Evolutionary conservation across 1,140 invertebrate genomes (phyloP).

Genomic region (Anadara kagoshimensis): DNA sequence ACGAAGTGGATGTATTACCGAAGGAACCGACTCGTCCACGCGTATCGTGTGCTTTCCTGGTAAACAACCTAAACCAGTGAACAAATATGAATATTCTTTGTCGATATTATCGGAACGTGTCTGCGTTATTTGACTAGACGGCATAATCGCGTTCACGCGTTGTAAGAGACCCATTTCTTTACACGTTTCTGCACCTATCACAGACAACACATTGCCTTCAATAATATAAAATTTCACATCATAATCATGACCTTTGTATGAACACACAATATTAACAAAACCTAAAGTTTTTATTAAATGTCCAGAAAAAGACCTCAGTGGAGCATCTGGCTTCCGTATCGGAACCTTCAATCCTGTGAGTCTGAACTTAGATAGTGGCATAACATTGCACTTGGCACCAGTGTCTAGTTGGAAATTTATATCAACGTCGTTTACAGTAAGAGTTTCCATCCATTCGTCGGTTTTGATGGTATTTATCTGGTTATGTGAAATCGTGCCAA

Average conservation of each 20-base stretch:
- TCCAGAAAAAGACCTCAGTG: background rate
- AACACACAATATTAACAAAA: background rate
- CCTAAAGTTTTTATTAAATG: background rate
- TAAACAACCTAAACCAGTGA: slow-evolving; percentile 7
- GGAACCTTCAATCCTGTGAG: too few relatives aligned
- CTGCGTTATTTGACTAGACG: too few relatives aligned
- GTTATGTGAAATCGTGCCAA: too few relatives aligned
- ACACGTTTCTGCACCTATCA: too few relatives aligned
- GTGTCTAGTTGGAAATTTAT: slow-evolving; percentile 5
- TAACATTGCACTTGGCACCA: too few relatives aligned
- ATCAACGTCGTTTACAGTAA: background rate
- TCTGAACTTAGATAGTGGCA: too few relatives aligned
- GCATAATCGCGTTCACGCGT: background rate
- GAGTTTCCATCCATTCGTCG: background rate
- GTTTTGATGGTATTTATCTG: too few relatives aligned
- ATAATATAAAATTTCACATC: background rate
- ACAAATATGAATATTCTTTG: slow-evolving; percentile 3
- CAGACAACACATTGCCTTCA: background rate
- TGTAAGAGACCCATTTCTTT: background rate
- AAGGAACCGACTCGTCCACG: background rate
- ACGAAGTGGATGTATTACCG: too few relatives aligned
- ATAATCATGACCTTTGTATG: background rate
- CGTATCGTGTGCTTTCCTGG: background rate
- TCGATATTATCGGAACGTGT: slow-evolving; percentile 1
- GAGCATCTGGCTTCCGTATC: too few relatives aligned